Evolutionary conservation across 2,888 invertebrate species (phyloP), one percentile per base, ranked within the genome.

Genomic region (Apoda limacodes): DNA sequence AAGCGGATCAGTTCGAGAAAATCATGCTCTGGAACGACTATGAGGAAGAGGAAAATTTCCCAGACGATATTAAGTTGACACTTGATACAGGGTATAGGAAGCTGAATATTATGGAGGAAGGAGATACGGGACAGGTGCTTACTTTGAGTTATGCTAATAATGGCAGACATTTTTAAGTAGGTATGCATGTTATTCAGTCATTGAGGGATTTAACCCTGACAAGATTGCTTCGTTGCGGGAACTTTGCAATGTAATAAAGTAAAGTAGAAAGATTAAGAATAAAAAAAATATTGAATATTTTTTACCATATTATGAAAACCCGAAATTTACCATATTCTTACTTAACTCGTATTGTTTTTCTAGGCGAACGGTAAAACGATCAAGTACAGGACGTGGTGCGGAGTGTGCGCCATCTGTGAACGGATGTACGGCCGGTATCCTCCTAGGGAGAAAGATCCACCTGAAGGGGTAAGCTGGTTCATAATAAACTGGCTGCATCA

Each of bases 331-430:
- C n/a, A n/a, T n/a, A 3, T 11, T 20, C 7, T 9, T 2, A n/a
- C 34, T 5, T 26, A n/a, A 15, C 28, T 25, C 30, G n/a, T 9
- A 19, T 32, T 46, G 45, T 44, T 37, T 30, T 63, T 60, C 6
- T 53, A 80, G 78, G 36, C 51, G 5, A 55, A 69, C 10, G 55
- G 60, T 2, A 71, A 81, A 13, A 63, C 75, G 0, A 52, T 88
- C 24, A 86, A 88, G 50, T 92, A 90, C 58, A 83, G 89, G 12
- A 85, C 86, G 1, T 93, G 92, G 88, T 90, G 90, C 50, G 92
- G 92, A 1, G 65, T 93, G 20, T 88, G 89, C 42, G 90, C 92
- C 0, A 78, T 89, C 30, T 87, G 88, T 40, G 93, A 93, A 60
- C 80, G 93, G 29, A 69, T 88, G 45, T 75, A 86, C 25, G 87